Evolutionary conservation across 1,140 invertebrate genomes (phyloP).

Genomic region (Homarus americanus): DNA sequence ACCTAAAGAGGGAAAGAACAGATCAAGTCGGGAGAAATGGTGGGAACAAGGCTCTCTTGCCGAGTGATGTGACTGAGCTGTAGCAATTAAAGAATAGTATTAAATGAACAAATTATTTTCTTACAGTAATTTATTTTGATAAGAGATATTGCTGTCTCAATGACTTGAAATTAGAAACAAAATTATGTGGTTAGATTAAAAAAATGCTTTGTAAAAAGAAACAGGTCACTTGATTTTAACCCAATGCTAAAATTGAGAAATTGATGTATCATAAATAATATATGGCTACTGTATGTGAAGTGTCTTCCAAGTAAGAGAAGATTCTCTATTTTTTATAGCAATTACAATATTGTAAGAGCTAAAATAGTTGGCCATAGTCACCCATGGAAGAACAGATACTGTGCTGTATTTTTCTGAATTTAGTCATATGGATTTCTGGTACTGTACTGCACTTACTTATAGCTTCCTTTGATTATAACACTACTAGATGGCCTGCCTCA

Average conservation of each 20-base stretch:
- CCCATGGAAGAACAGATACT: no score
- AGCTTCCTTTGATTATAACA: no score
- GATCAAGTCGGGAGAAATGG: neutral
- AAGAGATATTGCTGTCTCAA: neutral
- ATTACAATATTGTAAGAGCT: no score
- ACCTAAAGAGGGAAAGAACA: slow-evolving; percentile 32
- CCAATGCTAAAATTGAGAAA: neutral
- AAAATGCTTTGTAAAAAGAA: neutral
- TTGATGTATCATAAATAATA: neutral
- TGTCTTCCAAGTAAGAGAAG: neutral
- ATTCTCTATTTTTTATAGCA: neutral
- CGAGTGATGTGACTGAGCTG: slow-evolving; percentile 57
- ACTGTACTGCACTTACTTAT: no score
- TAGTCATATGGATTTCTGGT: no score
- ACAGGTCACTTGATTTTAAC: neutral
- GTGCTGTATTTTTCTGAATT: no score
- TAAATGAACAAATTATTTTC: neutral
- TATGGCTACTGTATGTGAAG: neutral
- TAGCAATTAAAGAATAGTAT: neutral
- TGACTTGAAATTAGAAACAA: neutral
- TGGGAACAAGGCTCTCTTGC: neutral
- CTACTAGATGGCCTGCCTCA: no score
- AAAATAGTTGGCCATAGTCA: neutral
- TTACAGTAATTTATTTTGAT: neutral
- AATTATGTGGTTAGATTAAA: neutral